Evolutionary conservation across 2,113 vertebrate genomes (phyloP).

Genomic region (Chamaetylas fuelleborni): DNA sequence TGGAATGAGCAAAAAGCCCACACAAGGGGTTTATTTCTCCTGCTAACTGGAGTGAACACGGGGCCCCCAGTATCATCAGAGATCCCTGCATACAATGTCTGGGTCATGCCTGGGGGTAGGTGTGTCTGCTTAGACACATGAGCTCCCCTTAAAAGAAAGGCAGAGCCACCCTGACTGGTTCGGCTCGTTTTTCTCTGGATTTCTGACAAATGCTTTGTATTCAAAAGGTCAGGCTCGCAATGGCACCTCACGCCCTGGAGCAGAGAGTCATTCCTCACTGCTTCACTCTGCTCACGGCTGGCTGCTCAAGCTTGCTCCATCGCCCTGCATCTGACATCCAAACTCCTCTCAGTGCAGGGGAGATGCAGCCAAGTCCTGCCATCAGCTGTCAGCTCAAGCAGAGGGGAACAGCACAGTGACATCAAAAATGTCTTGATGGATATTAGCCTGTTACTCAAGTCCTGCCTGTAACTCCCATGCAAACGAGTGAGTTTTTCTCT

Average conservation of each 20-base stretch:
- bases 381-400: constrained; percentile 62
- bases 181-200: constrained; percentile 43
- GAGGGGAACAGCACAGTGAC: constrained; percentile 40
- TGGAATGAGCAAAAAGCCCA: neutral
- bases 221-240: constrained; percentile 67
- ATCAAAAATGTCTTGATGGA: constrained; percentile 21
- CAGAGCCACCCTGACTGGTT: constrained; percentile 29
- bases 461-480: constrained; percentile 28
- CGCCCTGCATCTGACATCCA: constrained; percentile 57
- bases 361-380: constrained; percentile 26
- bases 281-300: constrained; percentile 54
- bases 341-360: constrained; percentile 18
- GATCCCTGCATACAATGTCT: neutral
- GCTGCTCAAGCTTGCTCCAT: constrained; percentile 60
- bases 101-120: neutral
- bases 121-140: neutral
- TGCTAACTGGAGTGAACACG: fast-evolving
- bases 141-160: neutral
- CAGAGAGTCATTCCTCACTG: constrained; percentile 26
- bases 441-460: constrained; percentile 46
- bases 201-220: constrained; percentile 74
- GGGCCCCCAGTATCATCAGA: neutral
- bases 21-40: neutral
- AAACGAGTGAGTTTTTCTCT: neutral
- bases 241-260: constrained; percentile 26